These are phyloP conservation scores for Natrix natrix DNA, from an alignment of 2,797 vertebrate genomes.

Conservation along the genomic window DNA sequence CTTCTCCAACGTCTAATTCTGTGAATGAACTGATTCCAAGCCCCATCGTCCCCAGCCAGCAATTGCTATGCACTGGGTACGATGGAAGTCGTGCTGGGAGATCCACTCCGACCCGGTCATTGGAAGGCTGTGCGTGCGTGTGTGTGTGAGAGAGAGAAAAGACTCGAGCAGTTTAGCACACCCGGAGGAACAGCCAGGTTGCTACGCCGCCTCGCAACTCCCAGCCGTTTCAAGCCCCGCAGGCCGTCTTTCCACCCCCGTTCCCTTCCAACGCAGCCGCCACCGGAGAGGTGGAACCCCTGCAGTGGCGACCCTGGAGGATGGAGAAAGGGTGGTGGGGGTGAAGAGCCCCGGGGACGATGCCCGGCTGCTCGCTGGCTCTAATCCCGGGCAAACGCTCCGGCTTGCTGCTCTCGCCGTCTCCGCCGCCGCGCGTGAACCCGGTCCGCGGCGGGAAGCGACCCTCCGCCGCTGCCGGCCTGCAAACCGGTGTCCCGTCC, in stretches of 20 bases:
- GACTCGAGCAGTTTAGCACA: neutral
- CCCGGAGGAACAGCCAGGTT: neutral
- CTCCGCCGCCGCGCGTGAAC: neutral
- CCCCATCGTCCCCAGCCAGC: neutral
- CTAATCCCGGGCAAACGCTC: neutral
- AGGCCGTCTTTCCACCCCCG: neutral
- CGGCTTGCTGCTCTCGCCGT: neutral
- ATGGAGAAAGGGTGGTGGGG: neutral
- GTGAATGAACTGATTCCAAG: neutral
- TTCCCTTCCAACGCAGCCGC: neutral
- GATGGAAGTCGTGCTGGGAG: neutral
- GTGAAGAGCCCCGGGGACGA: neutral
- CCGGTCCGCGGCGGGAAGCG: neutral
- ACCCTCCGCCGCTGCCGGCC: no score
- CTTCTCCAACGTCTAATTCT: neutral
- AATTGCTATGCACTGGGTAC: neutral
- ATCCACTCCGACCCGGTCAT: neutral
- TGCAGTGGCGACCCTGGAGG: neutral
- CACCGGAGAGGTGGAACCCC: neutral
- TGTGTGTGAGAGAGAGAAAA: no score
- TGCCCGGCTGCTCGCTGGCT: neutral
- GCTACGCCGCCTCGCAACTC: neutral
- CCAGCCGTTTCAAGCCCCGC: neutral
- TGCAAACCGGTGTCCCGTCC: neutral
- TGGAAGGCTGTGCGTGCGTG: neutral